A percentile compares a stretch with the other conserved stretches of the same genome.
phyloP scores from a whole-genome alignment of 2,113 vertebrate species.

The Cryptomyrus ogoouensis region DNA sequence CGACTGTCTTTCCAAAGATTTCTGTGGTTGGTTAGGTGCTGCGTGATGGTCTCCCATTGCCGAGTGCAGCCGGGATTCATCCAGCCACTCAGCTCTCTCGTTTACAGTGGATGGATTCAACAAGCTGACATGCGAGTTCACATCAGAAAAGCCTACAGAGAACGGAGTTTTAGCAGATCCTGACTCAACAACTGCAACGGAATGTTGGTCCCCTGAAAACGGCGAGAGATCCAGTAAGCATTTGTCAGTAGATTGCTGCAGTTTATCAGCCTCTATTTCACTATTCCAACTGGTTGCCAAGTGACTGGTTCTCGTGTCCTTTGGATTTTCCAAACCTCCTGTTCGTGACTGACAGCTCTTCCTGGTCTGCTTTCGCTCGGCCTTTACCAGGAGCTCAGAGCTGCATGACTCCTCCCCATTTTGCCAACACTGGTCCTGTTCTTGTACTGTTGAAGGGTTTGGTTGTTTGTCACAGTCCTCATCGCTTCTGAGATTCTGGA shows the following conservation, averaged over 20 bases:
- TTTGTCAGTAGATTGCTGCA: slow-evolving; percentile 12
- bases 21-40: neutral
- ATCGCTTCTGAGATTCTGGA: neutral
- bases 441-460: neutral
- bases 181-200: neutral
- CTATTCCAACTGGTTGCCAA: slow-evolving; percentile 1
- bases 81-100: neutral
- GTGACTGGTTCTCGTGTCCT: neutral
- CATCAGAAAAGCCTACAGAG: neutral
- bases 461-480: slow-evolving; percentile 17
- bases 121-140: neutral
- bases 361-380: slow-evolving; percentile 29
- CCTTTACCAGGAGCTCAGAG: slow-evolving; percentile 35
- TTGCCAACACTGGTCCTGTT: neutral
- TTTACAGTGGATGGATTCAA: slow-evolving; percentile 11
- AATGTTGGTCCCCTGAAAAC: neutral
- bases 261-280: slow-evolving; percentile 1
- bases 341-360: slow-evolving; percentile 8
- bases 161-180: neutral
- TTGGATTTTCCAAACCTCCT: neutral
- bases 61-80: neutral
- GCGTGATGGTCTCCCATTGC: neutral
- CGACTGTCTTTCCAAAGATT: neutral
- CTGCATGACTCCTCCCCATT: slow-evolving; percentile 26
- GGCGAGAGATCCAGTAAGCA: slow-evolving; percentile 17